Conservation (phyloP, 2,113 vertebrate genomes). For the human region DNA sequence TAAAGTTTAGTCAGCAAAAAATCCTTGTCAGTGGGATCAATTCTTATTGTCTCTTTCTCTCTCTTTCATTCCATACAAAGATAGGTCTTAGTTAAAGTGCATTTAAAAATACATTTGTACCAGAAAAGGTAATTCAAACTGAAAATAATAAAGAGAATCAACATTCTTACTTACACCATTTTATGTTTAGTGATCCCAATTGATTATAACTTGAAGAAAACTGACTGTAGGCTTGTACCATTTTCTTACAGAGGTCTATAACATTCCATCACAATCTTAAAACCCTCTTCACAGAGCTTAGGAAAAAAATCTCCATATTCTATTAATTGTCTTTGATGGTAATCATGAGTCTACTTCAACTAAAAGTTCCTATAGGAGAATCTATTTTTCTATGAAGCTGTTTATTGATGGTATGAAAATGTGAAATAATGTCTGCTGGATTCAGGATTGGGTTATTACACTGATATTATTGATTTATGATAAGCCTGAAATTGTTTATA, state of each 20-base stretch:
- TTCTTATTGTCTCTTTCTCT: not conserved
- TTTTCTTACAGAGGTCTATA: not conserved
- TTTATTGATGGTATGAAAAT: not conserved
- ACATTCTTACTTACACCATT: not conserved
- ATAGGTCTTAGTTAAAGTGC: not conserved
- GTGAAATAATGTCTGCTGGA: not conserved
- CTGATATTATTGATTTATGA: not conserved
- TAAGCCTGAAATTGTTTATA: not conserved
- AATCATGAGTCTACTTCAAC: no score
- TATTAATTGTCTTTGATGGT: no score
- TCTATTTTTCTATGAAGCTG: no score
- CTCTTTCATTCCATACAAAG: not conserved
- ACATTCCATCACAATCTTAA: not conserved
- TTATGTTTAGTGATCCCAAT: not conserved
- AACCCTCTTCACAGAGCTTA: not conserved
- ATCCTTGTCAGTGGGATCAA: not conserved
- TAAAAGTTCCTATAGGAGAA: no score
- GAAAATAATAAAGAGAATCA: not conserved
- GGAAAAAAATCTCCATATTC: no score
- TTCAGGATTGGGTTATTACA: not conserved
- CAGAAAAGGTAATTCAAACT: not conserved
- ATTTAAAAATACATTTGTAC: not conserved
- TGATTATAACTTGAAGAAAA: not conserved
- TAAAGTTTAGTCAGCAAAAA: not conserved
- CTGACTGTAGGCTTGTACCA: not conserved